Evolutionary conservation across 2,888 invertebrate genomes (phyloP).

Genomic region (Torymus tubicola): DNA sequence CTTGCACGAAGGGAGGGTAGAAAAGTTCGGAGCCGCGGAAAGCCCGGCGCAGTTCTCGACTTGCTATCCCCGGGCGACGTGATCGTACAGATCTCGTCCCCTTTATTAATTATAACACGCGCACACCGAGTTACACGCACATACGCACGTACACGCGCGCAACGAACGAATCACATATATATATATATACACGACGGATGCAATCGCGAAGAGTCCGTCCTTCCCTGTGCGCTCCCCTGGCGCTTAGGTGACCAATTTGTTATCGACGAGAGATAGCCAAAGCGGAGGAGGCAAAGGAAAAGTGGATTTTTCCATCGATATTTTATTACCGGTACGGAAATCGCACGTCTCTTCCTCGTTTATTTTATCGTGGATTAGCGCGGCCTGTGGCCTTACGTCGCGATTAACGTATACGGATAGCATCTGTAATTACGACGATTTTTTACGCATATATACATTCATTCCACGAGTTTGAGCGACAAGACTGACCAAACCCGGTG

Average conservation of each 20-base stretch:
- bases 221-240: background rate
- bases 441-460: background rate
- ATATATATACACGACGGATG: too few species aligned
- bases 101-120: slow-evolving; percentile 3
- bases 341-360: too few species aligned
- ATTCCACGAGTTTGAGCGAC: slow-evolving; percentile 1
- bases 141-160: too few species aligned
- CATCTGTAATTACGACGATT: too few species aligned
- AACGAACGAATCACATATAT: too few species aligned
- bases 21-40: slow-evolving; percentile 72
- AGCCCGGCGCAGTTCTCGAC: slow-evolving; percentile 70
- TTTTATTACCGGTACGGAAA: too few species aligned
- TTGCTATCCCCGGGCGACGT: slow-evolving; percentile 64
- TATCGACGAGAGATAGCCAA: too few species aligned
- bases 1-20: slow-evolving; percentile 72
- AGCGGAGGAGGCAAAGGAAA: too few species aligned
- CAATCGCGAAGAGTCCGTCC: background rate
- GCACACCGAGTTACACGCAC: slow-evolving; percentile 20
- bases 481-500: background rate
- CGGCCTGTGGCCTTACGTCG: too few species aligned
- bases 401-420: too few species aligned
- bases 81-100: background rate
- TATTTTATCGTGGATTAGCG: too few species aligned
- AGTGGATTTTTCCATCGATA: too few species aligned
- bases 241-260: background rate